Base-by-base conservation (phyloP, 2,888 invertebrate species). In the Acanthosepion esculentum region DNA sequence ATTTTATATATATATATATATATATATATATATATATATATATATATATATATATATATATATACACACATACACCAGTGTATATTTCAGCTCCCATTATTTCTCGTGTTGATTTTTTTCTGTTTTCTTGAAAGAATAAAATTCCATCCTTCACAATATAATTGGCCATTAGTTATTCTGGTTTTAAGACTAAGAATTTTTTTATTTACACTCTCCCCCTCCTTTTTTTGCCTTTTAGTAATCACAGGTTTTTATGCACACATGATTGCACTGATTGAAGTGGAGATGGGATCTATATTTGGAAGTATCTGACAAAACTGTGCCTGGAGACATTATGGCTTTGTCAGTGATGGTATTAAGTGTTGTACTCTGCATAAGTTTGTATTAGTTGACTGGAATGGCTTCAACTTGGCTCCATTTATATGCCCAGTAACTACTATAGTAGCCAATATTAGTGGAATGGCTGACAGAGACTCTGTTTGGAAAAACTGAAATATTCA, bases 251-350 rank as follows among this genome's bases (percentile, higher is more conserved):
- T n/a, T 78, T 78, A 29, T n/a, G 3, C n/a, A n/a, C 78, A 78
- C 78, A 78, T n/a, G 78, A 78, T 78, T 78, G 78, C 78, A n/a
- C 78, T 78, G 78, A 78, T 78, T 78, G 78, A 78, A 8, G 78
- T 29, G n/a, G 78, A 78, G 15, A n/a, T 78, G 78, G 23, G 20
- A 59, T 23, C 23, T 59, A 23, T 59, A 23, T 20, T 23, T 20
- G 20, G 26, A 59, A 23, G 20, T 59, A 59, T 5, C 59, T 78
- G 78, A n/a, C 78, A 78, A 78, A 12, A n/a, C 78, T n/a, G 78
- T 78, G 78, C n/a, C 78, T 78, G n/a, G 29, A 78, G 78, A n/a
- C 78, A 78, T 78, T n/a, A n/a, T n/a, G 29, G 10, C 78, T 78
- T 78, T n/a, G 29, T 12, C 23, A 6, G 59, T 59, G 23, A 50